These are phyloP conservation scores for Nephila pilipes DNA, from an alignment of 1,140 invertebrate genomes.

Conservation along the genomic window DNA sequence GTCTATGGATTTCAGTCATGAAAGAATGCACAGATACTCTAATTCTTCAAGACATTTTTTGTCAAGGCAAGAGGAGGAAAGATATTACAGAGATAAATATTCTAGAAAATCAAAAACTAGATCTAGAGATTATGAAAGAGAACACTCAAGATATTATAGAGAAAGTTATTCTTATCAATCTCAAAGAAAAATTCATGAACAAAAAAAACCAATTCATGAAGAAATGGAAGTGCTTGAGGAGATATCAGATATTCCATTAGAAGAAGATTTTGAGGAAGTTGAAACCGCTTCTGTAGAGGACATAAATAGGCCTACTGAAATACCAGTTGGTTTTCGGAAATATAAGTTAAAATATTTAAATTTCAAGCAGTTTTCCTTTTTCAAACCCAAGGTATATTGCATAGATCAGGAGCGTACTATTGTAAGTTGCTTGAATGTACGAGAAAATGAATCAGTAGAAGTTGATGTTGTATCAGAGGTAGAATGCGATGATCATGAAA, in stretches of 20 bases:
- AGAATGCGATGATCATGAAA: neutral
- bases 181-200: neutral
- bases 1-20: neutral
- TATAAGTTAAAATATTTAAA: conserved; percentile 34
- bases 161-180: neutral
- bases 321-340: conserved; percentile 23
- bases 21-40: neutral
- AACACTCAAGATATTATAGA: neutral
- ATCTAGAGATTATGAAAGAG: neutral
- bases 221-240: neutral
- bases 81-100: neutral
- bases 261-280: conserved; percentile 61
- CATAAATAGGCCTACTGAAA: neutral
- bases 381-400: neutral
- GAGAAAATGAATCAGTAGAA: conserved; percentile 14
- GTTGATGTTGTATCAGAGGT: conserved; percentile 5
- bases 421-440: neutral
- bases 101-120: neutral
- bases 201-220: neutral
- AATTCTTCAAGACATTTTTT: neutral
- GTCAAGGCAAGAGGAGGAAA: neutral
- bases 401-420: neutral
- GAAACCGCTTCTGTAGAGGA: conserved; percentile 21
- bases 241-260: conserved; percentile 24
- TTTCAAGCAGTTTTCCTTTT: neutral